Conservation (phyloP, 35 echinoderm and acorn worm genomes). For the Lytechinus variegatus region DNA sequence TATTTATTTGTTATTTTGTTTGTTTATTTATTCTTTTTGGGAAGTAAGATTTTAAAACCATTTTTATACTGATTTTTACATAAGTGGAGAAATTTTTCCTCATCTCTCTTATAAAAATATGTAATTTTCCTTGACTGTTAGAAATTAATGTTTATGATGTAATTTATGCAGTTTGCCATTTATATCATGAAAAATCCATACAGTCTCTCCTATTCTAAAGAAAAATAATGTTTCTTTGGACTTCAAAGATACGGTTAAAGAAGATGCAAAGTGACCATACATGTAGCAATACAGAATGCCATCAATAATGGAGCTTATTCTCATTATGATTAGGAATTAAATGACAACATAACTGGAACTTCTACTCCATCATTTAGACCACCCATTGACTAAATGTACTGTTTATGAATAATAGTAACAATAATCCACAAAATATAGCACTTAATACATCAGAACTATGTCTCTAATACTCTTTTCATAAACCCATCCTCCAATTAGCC, state of each 20-base stretch:
- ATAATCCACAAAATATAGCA: too few species aligned
- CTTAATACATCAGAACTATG: too few species aligned
- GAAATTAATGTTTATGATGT: neutral
- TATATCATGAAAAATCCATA: neutral
- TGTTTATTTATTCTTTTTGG: neutral
- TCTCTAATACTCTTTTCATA: too few species aligned
- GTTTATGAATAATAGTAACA: neutral
- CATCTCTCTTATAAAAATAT: neutral
- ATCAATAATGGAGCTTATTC: neutral
- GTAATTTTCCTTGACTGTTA: neutral
- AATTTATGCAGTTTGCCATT: neutral
- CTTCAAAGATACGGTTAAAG: neutral
- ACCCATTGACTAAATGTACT: neutral
- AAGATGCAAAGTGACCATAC: neutral
- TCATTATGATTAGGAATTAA: constrained; percentile 5
- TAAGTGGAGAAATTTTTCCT: neutral
- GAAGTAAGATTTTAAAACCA: neutral
- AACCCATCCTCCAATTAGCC: too few species aligned
- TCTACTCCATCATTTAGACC: neutral
- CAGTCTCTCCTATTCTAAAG: neutral
- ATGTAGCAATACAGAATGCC: neutral
- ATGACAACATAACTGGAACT: neutral
- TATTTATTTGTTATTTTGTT: neutral
- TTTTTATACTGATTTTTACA: neutral
- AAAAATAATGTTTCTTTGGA: neutral